Base-by-base conservation (phyloP, 2,797 vertebrate genomes). In the Muscicapa striata region DNA sequence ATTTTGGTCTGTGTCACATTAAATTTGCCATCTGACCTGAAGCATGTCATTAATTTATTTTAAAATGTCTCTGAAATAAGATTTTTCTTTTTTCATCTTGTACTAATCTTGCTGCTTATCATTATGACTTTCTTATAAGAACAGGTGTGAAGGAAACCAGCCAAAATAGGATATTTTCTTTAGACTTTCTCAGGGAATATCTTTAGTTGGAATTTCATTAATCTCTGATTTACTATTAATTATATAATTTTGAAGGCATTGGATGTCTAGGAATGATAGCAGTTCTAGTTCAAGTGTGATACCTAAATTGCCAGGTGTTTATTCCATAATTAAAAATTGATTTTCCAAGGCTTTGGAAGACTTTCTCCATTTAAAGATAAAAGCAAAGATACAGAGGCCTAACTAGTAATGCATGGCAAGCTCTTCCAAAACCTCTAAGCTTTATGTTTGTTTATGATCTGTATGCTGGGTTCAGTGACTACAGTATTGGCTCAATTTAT, bases 381-480 rank as follows among this genome's bases (percentile, higher is more conserved):
- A 15, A 38, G 45, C 15, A 16, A 40, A 15, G 90, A 89, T 62
- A 30, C 10, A 38, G 55, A 83, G 6, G 68, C 9, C 21, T 30
- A 49, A 72, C 32, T 61, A 32, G 18, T 10, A 77, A 48, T 8
- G 1, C 2, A 4, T 32, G 4, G 32, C 48, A 52, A 57, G 58
- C 49, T 34, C 30, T 84, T 41, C 77, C 48, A 59, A 64, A 87
- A 78, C 13, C 11, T 34, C 18, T 34, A 58, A 85, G 49, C 59
- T 82, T 70, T 76, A 20, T 95, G 61, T 76, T 84, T 95, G 49
- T 88, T 92, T 88, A 62, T 91, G 34, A 81, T 41, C 76, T 67
- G 75, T 66, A 24, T 46, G 20, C 57, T 64, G 40, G 87, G 46
- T 80, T 93, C 89, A 89, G 46, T 77, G 76, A 59, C 59, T 94